These are phyloP conservation scores for Isotomurus palustris DNA, from an alignment of 2,888 invertebrate genomes.

Conservation along the genomic window DNA sequence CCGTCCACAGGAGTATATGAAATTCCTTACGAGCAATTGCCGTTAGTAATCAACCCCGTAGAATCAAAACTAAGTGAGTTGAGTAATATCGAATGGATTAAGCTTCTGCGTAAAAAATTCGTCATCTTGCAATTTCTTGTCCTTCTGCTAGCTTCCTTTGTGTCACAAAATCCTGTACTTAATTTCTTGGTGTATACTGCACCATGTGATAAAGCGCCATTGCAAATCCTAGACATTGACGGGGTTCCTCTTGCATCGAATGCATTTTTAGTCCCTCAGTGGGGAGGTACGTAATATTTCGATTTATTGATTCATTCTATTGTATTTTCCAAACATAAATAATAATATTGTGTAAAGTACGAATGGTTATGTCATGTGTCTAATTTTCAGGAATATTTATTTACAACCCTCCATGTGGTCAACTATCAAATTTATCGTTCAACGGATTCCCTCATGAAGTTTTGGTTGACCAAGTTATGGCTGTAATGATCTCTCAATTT, in stretches of 20 bases:
- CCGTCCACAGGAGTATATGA: conserved; percentile 59
- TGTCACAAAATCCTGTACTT: conserved; percentile 72
- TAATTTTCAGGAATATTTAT: conserved; percentile 39
- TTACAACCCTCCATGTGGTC: conserved; percentile 39
- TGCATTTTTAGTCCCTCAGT: conserved; percentile 45
- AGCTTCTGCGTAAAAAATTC: background rate
- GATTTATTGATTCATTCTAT: background rate
- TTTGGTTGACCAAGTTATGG: conserved; percentile 60
- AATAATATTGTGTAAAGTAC: background rate
- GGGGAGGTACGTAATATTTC: conserved; percentile 34
- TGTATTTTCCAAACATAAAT: background rate
- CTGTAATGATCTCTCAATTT: conserved; percentile 70
- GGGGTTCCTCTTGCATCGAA: conserved; percentile 48
- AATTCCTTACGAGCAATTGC: conserved; percentile 65
- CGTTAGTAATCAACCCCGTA: conserved; percentile 76
- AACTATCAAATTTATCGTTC: conserved; percentile 1
- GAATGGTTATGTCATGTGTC: no score
- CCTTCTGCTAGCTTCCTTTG: conserved; percentile 67
- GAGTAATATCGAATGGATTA: conserved; percentile 2
- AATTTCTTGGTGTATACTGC: conserved; percentile 81
- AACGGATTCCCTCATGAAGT: conserved; percentile 15
- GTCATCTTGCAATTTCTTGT: no score
- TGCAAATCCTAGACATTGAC: conserved; percentile 63
- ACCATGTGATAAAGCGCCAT: conserved; percentile 66
- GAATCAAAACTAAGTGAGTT: conserved; percentile 68